Base-by-base conservation (phyloP, 2,797 vertebrate genomes). In the Lateolabrax maculatus region DNA sequence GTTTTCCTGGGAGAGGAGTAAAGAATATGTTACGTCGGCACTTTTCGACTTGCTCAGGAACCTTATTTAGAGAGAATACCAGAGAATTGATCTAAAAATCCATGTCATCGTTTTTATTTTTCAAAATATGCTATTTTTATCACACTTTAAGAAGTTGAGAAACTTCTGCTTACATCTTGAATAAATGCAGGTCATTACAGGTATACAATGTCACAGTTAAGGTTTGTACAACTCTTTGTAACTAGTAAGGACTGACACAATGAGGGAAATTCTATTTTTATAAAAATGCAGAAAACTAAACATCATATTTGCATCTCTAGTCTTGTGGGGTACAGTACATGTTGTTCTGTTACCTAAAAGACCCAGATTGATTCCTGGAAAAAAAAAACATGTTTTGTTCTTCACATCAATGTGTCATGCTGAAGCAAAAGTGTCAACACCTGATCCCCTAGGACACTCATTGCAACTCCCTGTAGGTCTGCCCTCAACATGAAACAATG, bases 91-190 rank as follows among this genome's bases (percentile, higher is more conserved):
- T 79, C 68, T 44, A 56, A 75, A n/a, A 74, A 63, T 41, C 41
- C 41, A 69, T 1, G 0, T 82, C 65, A 82, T 80, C 41, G 58
- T 53, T 85, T 82, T 80, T 74, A 61, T 49, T 56, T 49, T 56
- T 69, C 13, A 2, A 66, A 63, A 41, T 19, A 9, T 74, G 6
- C 34, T 1, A 16, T 75, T 48, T 23, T 29, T 63, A 19, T 19
- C 23, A 0, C 19, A 57, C 31, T 49, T 29, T 6, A 64, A 37
- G 18, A 13, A 64, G 34, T 37, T 68, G n/a, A 62, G 21, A 56
- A 76, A 48, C 21, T 18, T 63, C 5, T 34, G 36, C 25, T 36
- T 1, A 9, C 1, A 2, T 10, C 9, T n/a, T n/a, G 5, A 23
- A 65, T 27, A 13, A 49, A 60, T 68, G 21, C 16, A 8, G 29